Evolutionary conservation across 2,797 vertebrate species (phyloP).

Genomic region (Sebastes steindachneri): DNA sequence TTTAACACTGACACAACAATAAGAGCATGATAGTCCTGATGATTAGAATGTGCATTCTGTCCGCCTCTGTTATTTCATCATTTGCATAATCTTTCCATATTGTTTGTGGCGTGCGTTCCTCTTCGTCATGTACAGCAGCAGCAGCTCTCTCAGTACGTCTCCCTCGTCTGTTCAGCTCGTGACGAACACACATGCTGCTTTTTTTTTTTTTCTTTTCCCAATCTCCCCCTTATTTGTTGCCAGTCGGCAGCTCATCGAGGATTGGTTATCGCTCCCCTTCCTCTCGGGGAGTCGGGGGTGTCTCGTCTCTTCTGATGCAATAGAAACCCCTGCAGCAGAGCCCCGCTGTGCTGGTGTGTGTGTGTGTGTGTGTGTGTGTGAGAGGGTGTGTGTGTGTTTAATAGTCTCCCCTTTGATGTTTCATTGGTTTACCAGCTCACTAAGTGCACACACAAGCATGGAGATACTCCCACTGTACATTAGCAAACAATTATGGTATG

Average conservation of each 20-base stretch:
- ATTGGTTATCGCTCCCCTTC: conserved; percentile 62
- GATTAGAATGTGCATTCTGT: background rate
- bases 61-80: background rate
- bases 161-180: conserved; percentile 17
- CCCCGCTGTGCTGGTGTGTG: conserved; percentile 18
- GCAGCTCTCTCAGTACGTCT: conserved; percentile 1
- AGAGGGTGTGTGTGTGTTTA: conserved; percentile 43
- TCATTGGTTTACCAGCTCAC: conserved; percentile 45
- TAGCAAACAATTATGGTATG: conserved; percentile 16
- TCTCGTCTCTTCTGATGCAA: conserved; percentile 70
- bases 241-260: conserved; percentile 43
- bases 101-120: background rate
- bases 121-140: background rate
- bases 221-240: conserved; percentile 22
- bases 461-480: conserved; percentile 30
- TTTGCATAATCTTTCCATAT: background rate
- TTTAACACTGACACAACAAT: background rate
- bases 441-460: conserved; percentile 42
- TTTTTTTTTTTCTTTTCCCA: background rate
- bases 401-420: conserved; percentile 62
- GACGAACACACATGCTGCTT: conserved; percentile 24
- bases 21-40: background rate
- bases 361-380: background rate
- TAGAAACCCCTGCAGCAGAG: conserved; percentile 69
- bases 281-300: conserved; percentile 50